phyloP scores from a whole-genome alignment of 30 jellyfish, hydroid and myxozoan species.

The Mastigias papua region DNA sequence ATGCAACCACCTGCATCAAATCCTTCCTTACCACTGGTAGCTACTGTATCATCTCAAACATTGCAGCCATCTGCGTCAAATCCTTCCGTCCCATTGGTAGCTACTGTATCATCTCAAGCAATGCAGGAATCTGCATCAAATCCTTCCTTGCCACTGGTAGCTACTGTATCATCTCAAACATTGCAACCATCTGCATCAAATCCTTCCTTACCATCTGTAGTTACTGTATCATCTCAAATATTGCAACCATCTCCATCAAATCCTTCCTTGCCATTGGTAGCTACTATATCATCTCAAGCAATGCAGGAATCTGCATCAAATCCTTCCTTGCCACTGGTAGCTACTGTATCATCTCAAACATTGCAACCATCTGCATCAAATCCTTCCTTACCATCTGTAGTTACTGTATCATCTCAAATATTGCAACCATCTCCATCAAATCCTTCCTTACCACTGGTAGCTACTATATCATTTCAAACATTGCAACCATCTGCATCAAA shows the following conservation, averaged over 20 bases:
- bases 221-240: not conserved
- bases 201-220: not conserved
- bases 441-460: not conserved
- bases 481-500: not conserved
- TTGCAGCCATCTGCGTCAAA: not conserved
- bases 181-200: not conserved
- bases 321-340: not conserved
- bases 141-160: not conserved
- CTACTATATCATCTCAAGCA: not conserved
- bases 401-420: not conserved
- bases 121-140: not conserved
- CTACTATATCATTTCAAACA: not conserved
- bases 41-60: not conserved
- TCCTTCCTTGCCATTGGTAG: not conserved
- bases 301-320: not conserved
- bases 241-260: not conserved
- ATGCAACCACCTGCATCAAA: not conserved
- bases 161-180: not conserved
- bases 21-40: no score
- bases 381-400: not conserved
- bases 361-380: not conserved
- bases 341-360: not conserved
- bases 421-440: not conserved
- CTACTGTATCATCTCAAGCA: not conserved
- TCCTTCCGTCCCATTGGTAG: not conserved